Base-by-base conservation (phyloP, 2,888 invertebrate species). In the Eupithecia exiguata region DNA sequence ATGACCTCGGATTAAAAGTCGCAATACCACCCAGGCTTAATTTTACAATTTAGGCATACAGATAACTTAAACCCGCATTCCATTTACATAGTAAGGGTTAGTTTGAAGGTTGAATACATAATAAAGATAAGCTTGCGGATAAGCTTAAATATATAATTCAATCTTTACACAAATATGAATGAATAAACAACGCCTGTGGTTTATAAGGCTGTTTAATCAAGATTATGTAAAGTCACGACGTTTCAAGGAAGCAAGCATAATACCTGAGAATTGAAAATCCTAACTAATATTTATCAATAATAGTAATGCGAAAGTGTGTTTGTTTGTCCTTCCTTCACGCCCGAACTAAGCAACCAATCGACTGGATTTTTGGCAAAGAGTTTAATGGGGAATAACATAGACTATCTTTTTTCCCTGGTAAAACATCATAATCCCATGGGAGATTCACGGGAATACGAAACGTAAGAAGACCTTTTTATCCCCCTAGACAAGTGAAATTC, bases 51-150 rank as follows among this genome's bases (percentile, higher is more conserved):
- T 40, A 66, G 40, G 66, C 66, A 35, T 62, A 71, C 78, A 76
- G 71, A 77, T 80, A 77, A 73, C 74, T 78, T 68, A 75, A 74
- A 71, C 74, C 71, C 74, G 72, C 74, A 77, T 72, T 75, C 63
- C 74, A 80, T 79, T 78, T 70, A 75, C 77, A 80, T 78, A 71
- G 62, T 74, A 74, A 77, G 78, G 49, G 70, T 35, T 70, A 38
- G 69, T 66, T 73, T 74, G 69, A 76, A 76, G 75, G 74, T 78
- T 78, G 72, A 66, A 72, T 71, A 72, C 46, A 65, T 66, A 46
- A 68, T 68, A 70, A 65, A 36, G 62, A 69, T 68, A 69, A 30
- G 30, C 30, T 58, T 69, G 14, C 43, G 46, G 62, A 58, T 69
- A 30, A 53, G 30, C 36, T 36, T 46, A 58, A 70, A 12, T 25